Percentiles rank a stretch among this genome's conserved stretches.
Evolutionary conservation across 2,797 vertebrate genomes (phyloP).

Genomic region (Menidia menidia): DNA sequence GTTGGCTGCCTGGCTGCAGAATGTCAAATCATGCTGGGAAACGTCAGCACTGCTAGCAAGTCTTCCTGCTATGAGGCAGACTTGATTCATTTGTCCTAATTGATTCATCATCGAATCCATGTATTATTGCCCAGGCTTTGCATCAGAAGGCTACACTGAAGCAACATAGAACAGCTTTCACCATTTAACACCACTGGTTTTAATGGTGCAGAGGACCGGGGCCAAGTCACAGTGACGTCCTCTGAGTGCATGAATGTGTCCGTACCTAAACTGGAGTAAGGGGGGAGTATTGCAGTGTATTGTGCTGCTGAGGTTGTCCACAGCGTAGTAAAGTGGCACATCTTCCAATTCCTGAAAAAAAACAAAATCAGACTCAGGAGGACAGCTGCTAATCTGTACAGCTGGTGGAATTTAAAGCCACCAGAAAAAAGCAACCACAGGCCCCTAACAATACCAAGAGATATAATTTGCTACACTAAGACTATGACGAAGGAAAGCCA

Average conservation of each 20-base stretch:
- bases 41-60: too few species aligned
- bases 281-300: conserved; percentile 88
- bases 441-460: background rate
- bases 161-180: too few species aligned
- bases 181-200: too few species aligned
- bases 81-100: too few species aligned
- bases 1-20: too few species aligned
- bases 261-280: conserved; percentile 70
- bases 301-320: conserved; percentile 90
- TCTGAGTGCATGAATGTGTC: background rate
- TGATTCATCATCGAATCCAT: too few species aligned
- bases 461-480: background rate
- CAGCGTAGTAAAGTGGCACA: conserved; percentile 89
- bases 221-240: background rate
- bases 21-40: too few species aligned
- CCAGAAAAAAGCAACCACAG: background rate
- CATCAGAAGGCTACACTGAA: too few species aligned
- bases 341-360: conserved; percentile 87
- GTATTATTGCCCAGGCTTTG: too few species aligned
- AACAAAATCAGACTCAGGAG: conserved; percentile 10
- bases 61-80: too few species aligned
- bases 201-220: too few species aligned
- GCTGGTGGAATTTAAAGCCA: background rate
- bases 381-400: background rate
- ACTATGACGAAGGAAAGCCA: background rate